Evolutionary conservation across 64 coral and sea anemone species (phyloP), one percentile per base, ranked within the genome.

Genomic region (Stylophora pistillata): DNA sequence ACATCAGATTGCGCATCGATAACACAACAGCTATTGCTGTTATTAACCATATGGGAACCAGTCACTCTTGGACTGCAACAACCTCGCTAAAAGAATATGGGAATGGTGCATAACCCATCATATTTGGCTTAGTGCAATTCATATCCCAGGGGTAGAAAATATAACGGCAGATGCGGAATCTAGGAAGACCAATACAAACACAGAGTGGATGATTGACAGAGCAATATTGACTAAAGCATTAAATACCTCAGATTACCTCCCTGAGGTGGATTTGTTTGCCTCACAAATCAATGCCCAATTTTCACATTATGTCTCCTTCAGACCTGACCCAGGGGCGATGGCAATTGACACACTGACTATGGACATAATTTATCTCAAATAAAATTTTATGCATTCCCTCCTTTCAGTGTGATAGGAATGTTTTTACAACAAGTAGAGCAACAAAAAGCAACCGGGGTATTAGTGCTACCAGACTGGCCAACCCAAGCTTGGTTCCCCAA

Each of bases 381-480:
- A 47, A 75, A 82, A 63, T 85, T 85, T 58, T 91, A 83, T 90
- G 89, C 77, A 13, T 85, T 91, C n/a, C 89, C 78, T n/a, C 78
- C 54, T 5, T 83, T 90, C 32, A 90, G 88, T 82, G 78, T 90
- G 20, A 80, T 90, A 61, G n/a, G 23, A 33, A 66, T 41, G 73
- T 80, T 90, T 82, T 32, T 90, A 33, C 78, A 83, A 34, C 6
- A 34, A 82, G 53, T 82, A 18, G 37, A 23, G 68, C 41, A 71
- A 61, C 25, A 82, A 55, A 31, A 83, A 60, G 78, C 78, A 74
- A 55, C 78, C 10, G 86, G 74, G 33, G 66, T 88, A 16, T 17
- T 13, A 21, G 62, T 86, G 9, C 21, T 86, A 16, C 74, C 56
- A 7, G 62, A 71, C 82, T 86, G 82, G 82, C 82, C 82, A 30